Evolutionary conservation across 2,888 invertebrate genomes (phyloP), one percentile per base, ranked within the genome.

Genomic region (Ethmia dodecea): DNA sequence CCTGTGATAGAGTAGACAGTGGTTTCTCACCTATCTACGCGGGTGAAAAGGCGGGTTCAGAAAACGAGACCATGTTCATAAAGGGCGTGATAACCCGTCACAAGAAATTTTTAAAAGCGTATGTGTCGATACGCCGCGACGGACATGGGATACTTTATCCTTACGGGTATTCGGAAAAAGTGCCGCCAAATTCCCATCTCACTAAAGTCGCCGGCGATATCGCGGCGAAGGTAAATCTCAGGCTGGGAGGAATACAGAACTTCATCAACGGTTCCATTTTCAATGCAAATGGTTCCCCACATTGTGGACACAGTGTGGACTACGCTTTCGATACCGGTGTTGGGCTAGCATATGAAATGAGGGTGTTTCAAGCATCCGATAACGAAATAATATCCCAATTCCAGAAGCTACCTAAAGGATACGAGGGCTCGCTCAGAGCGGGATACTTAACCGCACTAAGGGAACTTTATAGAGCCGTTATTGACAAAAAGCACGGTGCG

Each of bases 91-190:
- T 93, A 34, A 45, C 76, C 6, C 71, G 81, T 4, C 64, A 89
- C 27, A 78, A 80, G 14, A 60, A 71, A 1, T 57, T 76, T 2
- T 62, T 89, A 6, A 88, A 89, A 52, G 79, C 91, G 32, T 95
- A 94, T 61, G 49, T 94, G 24, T 90, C 92, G 0, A 65, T 95
- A 15, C 93, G 94, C 62, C 89, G 92, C 3, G 92, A 90, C 50
- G 94, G 93, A 1, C 87, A 89, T 40, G 88, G 87, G 15, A 57
- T 93, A 25, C 61, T 90, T 9, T 91, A 91, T 55, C 92, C 92
- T 0, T 90, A 89, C 79, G 91, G 89, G 5, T 88, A 80, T 46
- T 73, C 76, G 1, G 37, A 31, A 1, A 33, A 26, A 1, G 33
- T 52, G 1, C 28, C 38, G 0, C 49, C 52, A 1, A 34, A 34